These are phyloP conservation scores for Caenorhabditis tropicalis DNA, from an alignment of 1,140 invertebrate species.

Conservation along the genomic window DNA sequence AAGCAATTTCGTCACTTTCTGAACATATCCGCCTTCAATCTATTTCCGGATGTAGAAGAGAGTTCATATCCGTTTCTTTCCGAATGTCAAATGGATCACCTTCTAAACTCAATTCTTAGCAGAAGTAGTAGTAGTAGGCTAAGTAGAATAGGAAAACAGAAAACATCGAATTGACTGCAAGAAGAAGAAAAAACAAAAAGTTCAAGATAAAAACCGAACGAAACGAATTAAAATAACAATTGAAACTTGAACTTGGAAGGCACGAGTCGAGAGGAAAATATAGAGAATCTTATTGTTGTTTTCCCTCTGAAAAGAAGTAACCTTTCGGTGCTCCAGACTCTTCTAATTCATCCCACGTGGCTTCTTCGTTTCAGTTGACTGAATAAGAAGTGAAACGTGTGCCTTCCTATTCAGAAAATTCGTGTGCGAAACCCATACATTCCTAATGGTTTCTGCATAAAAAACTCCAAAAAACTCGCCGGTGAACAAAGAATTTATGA, in stretches of 20 bases:
- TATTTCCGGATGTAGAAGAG: not conserved
- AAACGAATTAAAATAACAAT: constrained; percentile 4
- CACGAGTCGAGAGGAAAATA: not conserved
- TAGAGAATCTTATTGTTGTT: not conserved
- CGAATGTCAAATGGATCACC: constrained; percentile 6
- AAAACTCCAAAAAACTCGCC: not conserved
- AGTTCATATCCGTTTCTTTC: constrained; percentile 16
- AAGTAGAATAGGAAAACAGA: not conserved
- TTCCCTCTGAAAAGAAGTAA: no score
- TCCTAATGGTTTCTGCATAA: not conserved
- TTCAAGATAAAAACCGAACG: not conserved
- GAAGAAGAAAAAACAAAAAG: not conserved
- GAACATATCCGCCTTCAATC: not conserved
- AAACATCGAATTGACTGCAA: no score
- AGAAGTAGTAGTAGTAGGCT: not conserved
- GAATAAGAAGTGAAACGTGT: no score
- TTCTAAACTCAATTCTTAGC: constrained; percentile 3
- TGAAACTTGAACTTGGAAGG: not conserved
- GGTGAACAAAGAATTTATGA: not conserved
- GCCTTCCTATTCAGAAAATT: no score
- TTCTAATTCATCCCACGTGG: no score
- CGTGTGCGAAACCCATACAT: not conserved
- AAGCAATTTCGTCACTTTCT: not conserved
- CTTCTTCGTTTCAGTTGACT: no score
- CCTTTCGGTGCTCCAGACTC: no score